phyloP scores from a whole-genome alignment of 2,888 invertebrate species.

The Apoda limacodes region DNA sequence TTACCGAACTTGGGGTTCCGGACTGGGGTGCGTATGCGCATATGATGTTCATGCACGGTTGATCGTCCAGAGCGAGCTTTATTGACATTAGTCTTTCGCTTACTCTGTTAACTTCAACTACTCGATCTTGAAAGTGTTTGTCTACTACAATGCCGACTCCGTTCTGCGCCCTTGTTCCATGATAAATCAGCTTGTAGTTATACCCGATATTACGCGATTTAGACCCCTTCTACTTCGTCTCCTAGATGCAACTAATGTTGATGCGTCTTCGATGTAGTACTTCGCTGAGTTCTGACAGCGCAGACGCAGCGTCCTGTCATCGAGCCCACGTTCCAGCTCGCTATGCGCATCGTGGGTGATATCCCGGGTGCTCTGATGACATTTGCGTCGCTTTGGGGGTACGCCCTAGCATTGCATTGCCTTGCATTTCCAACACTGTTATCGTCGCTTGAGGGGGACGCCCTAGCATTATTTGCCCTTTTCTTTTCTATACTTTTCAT shows the following conservation, averaged over 20 bases:
- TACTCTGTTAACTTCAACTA: conserved; percentile 10
- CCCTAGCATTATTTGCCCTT: too few relatives aligned
- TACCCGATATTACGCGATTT: conserved; percentile 2
- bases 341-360: too few relatives aligned
- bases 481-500: too few relatives aligned
- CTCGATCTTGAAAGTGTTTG: conserved; percentile 8
- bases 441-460: conserved; percentile 7
- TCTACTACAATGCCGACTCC: conserved; percentile 13
- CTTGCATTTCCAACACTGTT: conserved; percentile 1
- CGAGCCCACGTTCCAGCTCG: too few relatives aligned
- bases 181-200: conserved; percentile 1
- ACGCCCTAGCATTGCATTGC: too few relatives aligned
- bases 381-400: too few relatives aligned
- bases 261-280: too few relatives aligned
- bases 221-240: conserved; percentile 1
- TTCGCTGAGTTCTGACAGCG: conserved; percentile 3
- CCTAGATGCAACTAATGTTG: too few relatives aligned
- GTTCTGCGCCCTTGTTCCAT: conserved; percentile 5
- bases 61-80: conserved; percentile 14
- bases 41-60: conserved; percentile 11
- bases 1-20: conserved; percentile 14
- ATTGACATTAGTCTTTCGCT: conserved; percentile 14
- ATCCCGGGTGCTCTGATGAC: conserved; percentile 3
- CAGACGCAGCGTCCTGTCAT: too few relatives aligned
- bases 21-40: conserved; percentile 16